Evolutionary conservation across 30 jellyfish, hydroid and myxozoan genomes (phyloP).

Genomic region (Aurelia aurita complex sp. Pacific): DNA sequence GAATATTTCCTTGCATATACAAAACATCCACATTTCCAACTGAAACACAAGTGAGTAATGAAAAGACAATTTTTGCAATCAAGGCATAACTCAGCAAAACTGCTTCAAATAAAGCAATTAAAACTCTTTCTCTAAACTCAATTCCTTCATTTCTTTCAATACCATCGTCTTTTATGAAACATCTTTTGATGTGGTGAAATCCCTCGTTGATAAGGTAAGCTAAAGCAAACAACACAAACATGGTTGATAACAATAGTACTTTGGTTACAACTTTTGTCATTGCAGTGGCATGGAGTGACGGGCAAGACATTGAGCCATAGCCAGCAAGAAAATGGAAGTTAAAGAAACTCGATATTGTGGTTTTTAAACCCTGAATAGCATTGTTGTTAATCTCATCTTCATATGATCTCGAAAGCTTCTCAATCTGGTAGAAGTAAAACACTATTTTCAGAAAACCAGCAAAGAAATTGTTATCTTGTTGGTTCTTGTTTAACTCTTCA

Average conservation of each 20-base stretch:
- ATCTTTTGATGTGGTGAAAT: not conserved
- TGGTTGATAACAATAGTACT: not conserved
- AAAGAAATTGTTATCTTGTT: not conserved
- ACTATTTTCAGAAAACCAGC: slow-evolving; percentile 6
- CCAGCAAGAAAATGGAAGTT: slow-evolving; percentile 4
- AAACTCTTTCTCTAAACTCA: not conserved
- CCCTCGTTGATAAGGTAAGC: not conserved
- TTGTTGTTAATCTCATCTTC: not conserved
- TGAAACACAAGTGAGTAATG: slow-evolving; percentile 5
- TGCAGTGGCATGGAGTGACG: slow-evolving; percentile 7
- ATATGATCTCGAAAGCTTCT: slow-evolving; percentile 1
- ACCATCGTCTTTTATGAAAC: too few relatives aligned
- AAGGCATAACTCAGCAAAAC: slow-evolving; percentile 17
- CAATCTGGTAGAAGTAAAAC: slow-evolving; percentile 24
- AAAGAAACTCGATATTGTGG: slow-evolving; percentile 8
- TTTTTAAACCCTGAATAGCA: not conserved
- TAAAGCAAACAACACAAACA: not conserved
- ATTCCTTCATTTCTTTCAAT: not conserved
- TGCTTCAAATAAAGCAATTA: slow-evolving; percentile 15
- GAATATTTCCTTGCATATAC: slow-evolving; percentile 19
- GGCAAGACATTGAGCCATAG: not conserved
- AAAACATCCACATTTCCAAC: not conserved
- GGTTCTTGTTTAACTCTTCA: not conserved
- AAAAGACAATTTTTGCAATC: not conserved
- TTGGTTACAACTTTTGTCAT: not conserved